These are phyloP conservation scores for Labrus mixtus DNA, from an alignment of 2,113 vertebrate genomes.

Conservation along the genomic window DNA sequence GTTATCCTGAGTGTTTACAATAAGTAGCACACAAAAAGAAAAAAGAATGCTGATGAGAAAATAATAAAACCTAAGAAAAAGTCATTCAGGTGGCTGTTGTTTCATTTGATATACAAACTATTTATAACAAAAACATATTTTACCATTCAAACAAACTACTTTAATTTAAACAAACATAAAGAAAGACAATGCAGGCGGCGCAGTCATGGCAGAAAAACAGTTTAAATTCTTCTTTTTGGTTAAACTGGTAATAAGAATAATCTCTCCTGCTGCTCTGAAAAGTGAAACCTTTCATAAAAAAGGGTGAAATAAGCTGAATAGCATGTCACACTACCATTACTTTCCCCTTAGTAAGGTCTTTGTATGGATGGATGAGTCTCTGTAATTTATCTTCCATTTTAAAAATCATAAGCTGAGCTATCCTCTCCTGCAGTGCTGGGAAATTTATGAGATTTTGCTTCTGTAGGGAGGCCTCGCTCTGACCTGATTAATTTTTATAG, in stretches of 20 bases:
- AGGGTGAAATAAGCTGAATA: background rate
- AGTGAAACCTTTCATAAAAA: background rate
- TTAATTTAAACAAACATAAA: too few relatives aligned
- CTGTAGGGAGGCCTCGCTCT: conserved; percentile 33
- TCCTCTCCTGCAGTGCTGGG: conserved; percentile 27
- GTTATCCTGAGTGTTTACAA: background rate
- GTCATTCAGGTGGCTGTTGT: background rate
- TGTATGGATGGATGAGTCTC: conserved; percentile 28
- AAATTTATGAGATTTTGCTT: conserved; percentile 54
- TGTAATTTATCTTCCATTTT: conserved; percentile 39
- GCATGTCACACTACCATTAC: background rate
- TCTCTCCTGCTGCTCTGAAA: background rate
- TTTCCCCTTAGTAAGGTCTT: conserved; percentile 8
- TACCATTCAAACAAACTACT: background rate
- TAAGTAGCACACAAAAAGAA: too few relatives aligned
- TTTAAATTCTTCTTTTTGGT: background rate
- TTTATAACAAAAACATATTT: background rate
- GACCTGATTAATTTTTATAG: conserved; percentile 61
- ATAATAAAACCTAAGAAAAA: background rate
- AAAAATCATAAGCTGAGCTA: conserved; percentile 40
- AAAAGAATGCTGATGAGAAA: too few relatives aligned
- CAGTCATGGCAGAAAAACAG: background rate
- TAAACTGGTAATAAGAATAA: background rate
- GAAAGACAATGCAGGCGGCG: background rate
- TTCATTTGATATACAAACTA: too few relatives aligned